These are phyloP conservation scores for Geotrypetes seraphini DNA, from an alignment of 2,797 vertebrate genomes.

Conservation along the genomic window DNA sequence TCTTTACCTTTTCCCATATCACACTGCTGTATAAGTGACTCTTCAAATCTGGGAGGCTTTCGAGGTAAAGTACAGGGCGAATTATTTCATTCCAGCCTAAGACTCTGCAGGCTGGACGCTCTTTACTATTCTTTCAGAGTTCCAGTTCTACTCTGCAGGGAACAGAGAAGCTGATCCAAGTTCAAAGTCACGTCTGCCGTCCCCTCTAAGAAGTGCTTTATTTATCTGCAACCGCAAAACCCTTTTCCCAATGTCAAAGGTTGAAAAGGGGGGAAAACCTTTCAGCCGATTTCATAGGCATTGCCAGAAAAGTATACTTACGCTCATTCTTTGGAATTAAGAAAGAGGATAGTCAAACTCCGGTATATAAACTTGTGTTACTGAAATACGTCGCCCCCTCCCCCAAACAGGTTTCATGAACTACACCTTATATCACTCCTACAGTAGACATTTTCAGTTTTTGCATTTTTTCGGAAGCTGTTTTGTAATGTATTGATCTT, in stretches of 20 bases:
- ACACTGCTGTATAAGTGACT: constrained; percentile 10
- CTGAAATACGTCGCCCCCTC: constrained; percentile 44
- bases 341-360: constrained; percentile 1
- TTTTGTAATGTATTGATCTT: no score
- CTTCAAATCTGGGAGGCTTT: background rate
- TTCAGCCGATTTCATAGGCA: constrained; percentile 37
- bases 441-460: background rate
- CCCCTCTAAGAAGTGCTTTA: constrained; percentile 78
- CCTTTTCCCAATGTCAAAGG: constrained; percentile 33
- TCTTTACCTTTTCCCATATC: background rate
- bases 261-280: constrained; percentile 29
- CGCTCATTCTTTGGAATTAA: constrained; percentile 19
- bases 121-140: constrained; percentile 38
- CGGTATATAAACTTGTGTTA: background rate
- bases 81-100: constrained; percentile 35
- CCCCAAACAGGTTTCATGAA: constrained; percentile 68
- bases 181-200: constrained; percentile 93
- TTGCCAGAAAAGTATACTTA: constrained; percentile 30
- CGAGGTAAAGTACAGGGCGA: constrained; percentile 3
- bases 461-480: constrained; percentile 22
- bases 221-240: constrained; percentile 68
- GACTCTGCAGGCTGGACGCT: constrained; percentile 23
- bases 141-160: constrained; percentile 77
- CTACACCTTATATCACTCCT: background rate
- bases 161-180: constrained; percentile 90